Evolutionary conservation across 2,888 invertebrate species (phyloP).

Genomic region (Xestia rhomboidea): DNA sequence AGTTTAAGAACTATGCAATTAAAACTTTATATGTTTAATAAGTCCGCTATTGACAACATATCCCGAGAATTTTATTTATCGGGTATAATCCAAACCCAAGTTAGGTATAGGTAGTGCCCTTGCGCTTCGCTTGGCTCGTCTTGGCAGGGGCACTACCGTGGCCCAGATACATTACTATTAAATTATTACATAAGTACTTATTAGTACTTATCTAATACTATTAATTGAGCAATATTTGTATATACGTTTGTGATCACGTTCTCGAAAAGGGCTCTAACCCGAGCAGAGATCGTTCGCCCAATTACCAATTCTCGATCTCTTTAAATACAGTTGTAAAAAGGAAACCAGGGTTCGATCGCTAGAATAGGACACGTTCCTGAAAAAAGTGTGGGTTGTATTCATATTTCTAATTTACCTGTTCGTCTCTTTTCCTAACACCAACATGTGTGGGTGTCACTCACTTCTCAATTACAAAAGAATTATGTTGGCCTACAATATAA

Average conservation of each 20-base stretch:
- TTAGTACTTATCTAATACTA: neutral
- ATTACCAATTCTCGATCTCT: neutral
- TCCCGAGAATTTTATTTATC: too few relatives aligned
- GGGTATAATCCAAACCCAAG: too few relatives aligned
- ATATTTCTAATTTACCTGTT: slow-evolving; percentile 4
- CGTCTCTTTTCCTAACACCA: neutral
- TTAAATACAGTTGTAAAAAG: neutral
- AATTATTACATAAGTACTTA: neutral
- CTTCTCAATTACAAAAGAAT: slow-evolving; percentile 10
- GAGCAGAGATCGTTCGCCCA: neutral
- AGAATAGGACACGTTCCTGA: neutral
- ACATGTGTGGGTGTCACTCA: neutral
- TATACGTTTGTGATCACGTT: too few relatives aligned
- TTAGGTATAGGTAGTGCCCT: too few relatives aligned
- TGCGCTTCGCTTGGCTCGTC: too few relatives aligned
- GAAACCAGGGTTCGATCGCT: neutral
- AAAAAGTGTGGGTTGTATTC: neutral
- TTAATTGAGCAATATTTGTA: too few relatives aligned
- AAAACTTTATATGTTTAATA: too few relatives aligned
- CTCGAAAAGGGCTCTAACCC: too few relatives aligned
- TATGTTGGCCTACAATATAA: neutral
- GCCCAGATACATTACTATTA: too few relatives aligned
- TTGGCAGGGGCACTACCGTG: too few relatives aligned
- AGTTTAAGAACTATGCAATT: too few relatives aligned
- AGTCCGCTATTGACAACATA: too few relatives aligned